Conservation (phyloP, 2,888 invertebrate genomes). For the Odontomyia ornata region DNA sequence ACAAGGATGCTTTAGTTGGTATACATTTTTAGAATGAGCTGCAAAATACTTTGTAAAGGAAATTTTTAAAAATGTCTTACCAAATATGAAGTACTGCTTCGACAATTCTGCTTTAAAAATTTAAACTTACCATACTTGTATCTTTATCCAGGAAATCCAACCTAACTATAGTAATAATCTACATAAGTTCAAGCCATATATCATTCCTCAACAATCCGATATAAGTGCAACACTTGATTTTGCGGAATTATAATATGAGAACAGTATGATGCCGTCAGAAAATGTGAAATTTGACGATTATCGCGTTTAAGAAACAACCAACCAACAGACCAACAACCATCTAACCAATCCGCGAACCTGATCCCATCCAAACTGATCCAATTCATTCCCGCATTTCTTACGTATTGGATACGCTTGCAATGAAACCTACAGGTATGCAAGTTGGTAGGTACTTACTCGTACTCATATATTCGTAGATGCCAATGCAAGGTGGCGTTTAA, state of each 20-base stretch:
- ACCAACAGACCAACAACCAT: not conserved
- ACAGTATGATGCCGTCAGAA: slow-evolving; percentile 39
- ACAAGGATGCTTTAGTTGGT: no score
- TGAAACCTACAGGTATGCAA: not conserved
- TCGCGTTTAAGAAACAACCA: slow-evolving; percentile 38
- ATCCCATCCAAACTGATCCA: slow-evolving; percentile 24
- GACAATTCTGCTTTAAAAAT: no score
- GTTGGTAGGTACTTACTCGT: no score
- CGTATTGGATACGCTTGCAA: not conserved
- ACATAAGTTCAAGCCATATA: not conserved
- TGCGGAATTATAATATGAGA: slow-evolving; percentile 29
- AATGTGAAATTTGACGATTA: slow-evolving; percentile 49
- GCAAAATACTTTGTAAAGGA: no score
- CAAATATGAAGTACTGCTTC: no score
- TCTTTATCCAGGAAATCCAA: no score
- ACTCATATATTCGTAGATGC: no score
- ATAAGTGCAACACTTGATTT: slow-evolving; percentile 1
- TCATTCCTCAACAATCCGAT: no score
- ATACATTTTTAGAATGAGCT: no score
- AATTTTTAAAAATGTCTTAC: no score
- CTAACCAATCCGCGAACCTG: slow-evolving; percentile 33
- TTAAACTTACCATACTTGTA: no score
- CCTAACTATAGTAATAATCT: not conserved
- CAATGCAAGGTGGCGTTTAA: slow-evolving; percentile 15
- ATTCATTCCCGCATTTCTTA: slow-evolving; percentile 23